Percentiles rank a stretch among this genome's conserved stretches.
Conservation (phyloP, 2,797 vertebrate genomes). For the Eidolon dupreanum region DNA sequence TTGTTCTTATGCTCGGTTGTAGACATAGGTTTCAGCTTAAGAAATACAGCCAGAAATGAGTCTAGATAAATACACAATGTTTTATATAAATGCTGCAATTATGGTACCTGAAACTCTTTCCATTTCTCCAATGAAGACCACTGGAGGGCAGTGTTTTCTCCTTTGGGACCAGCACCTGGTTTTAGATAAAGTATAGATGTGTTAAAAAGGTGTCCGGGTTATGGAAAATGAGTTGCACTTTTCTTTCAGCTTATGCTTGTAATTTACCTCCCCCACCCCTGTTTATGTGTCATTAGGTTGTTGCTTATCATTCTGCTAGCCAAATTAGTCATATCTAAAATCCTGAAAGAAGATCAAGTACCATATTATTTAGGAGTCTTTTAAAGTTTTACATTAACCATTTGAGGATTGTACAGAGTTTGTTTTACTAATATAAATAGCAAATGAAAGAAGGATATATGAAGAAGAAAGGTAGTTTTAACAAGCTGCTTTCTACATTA, state of each 20-base stretch:
- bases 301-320: slow-evolving; percentile 9
- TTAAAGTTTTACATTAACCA: slow-evolving; percentile 35
- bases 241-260: slow-evolving; percentile 24
- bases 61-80: slow-evolving; percentile 21
- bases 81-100: slow-evolving; percentile 26
- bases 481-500: not conserved
- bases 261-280: not conserved
- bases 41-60: slow-evolving; percentile 55
- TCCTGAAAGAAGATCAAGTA: not conserved
- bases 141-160: slow-evolving; percentile 81
- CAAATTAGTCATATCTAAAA: slow-evolving; percentile 35
- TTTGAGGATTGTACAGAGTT: not conserved
- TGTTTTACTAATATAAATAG: slow-evolving; percentile 41
- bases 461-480: not conserved
- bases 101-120: slow-evolving; percentile 66
- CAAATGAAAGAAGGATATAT: slow-evolving; percentile 29
- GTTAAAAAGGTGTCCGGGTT: not conserved
- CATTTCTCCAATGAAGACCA: slow-evolving; percentile 60
- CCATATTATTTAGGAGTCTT: not conserved
- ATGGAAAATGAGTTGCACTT: not conserved
- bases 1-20: slow-evolving; percentile 38
- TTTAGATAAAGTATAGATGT: not conserved
- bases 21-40: slow-evolving; percentile 41
- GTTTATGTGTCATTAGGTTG: slow-evolving; percentile 32
- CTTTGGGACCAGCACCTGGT: slow-evolving; percentile 68